Evolutionary conservation across 2,888 invertebrate species (phyloP), one percentile per base, ranked within the genome.

Genomic region (Leptinotarsa haldemani): DNA sequence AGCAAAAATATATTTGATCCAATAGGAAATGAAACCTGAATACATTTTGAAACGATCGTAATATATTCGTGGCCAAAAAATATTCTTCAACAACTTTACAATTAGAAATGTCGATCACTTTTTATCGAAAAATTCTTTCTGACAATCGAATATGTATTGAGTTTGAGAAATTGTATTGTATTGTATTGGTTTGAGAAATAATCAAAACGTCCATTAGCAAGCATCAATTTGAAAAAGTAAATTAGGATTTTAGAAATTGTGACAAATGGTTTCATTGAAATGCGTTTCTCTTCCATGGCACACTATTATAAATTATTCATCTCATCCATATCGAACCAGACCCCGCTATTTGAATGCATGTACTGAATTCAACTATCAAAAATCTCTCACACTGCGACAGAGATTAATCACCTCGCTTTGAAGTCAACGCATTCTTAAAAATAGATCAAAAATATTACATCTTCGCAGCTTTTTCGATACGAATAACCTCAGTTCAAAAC

Each of bases 391-490:
- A 61, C 30, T 12, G 61, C 61, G 61, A 61, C 61, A 40, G 30
- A 61, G 61, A 61, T 61, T 61, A 40, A 61, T 61, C 61, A 61
- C 40, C 61, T 30, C 30, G 5, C 61, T 61, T 25, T 61, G 61
- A 61, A 61, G 61, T 61, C 61, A 61, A 61, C 61, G 61, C 30
- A 61, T 61, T 40, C 40, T 40, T n/a, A n/a, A 40, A 61, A 61
- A 61, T 61, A 61, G 61, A 61, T n/a, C n/a, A 16, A 40, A n/a
- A 61, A 61, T 40, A 61, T 30, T 61, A 61, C 16, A n/a, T 61
- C 61, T 40, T 40, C 61, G 61, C 30, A 12, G 16, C 40, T n/a
- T 61, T 56, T 56, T 56, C 56, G 2, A n/a, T 50, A 50, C n/a
- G 50, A 50, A 61, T n/a, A 61, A 61, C 61, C 25, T 61, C 40